phyloP scores from a whole-genome alignment of 2,888 invertebrate genomes.

The Theristus sp. region DNA sequence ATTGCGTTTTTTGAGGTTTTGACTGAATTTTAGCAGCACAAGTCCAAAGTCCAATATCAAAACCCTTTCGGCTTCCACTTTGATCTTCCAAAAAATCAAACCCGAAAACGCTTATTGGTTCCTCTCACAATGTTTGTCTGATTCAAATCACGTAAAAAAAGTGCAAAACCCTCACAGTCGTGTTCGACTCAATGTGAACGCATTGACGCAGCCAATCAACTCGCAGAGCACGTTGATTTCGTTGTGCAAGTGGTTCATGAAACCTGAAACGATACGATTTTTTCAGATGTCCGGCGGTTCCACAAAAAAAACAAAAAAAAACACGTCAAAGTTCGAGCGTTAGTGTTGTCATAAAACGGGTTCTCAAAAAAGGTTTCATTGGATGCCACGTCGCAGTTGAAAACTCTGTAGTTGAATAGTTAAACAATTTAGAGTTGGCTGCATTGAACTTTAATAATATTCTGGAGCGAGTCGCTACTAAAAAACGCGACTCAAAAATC shows the following conservation, averaged over 20 bases:
- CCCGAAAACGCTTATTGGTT: too few relatives aligned
- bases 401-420: too few relatives aligned
- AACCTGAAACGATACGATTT: slow-evolving; percentile 32
- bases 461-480: too few relatives aligned
- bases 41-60: not conserved
- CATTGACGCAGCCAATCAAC: slow-evolving; percentile 75
- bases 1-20: too few relatives aligned
- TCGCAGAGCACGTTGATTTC: slow-evolving; percentile 60
- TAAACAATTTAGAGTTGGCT: too few relatives aligned
- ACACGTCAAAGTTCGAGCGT: too few relatives aligned
- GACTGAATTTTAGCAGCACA: not conserved
- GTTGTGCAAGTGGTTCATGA: slow-evolving; percentile 44
- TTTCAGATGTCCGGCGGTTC: not conserved
- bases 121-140: not conserved
- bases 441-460: too few relatives aligned
- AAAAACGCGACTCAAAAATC: too few relatives aligned
- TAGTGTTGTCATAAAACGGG: too few relatives aligned
- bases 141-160: not conserved
- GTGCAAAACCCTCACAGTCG: slow-evolving; percentile 44
- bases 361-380: too few relatives aligned
- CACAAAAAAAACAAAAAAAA: too few relatives aligned
- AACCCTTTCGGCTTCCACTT: not conserved
- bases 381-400: too few relatives aligned
- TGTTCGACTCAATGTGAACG: slow-evolving; percentile 78
- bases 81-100: not conserved